Base-by-base conservation (phyloP, 2,888 invertebrate genomes). In the Drosophila subsilvestris region DNA sequence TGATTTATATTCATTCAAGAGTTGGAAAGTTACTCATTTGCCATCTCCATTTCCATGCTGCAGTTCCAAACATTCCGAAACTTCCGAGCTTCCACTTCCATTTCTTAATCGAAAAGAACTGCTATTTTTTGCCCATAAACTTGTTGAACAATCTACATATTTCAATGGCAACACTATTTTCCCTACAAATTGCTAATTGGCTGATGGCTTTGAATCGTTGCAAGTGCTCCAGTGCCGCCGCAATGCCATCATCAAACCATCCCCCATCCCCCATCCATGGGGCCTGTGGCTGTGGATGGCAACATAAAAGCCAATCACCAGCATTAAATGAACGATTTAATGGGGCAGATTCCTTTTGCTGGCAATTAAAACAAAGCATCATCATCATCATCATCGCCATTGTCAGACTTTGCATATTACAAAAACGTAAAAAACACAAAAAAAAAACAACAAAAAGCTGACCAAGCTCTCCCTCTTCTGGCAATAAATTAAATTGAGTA, bases 401-500 rank as follows among this genome's bases (percentile, higher is more conserved):
- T 3, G 45, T 17, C 65, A 66, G 66, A 67, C 66, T 66, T 66
- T 66, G 66, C 68, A 67, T 66, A 66, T 67, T 66, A 69, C 29
- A 29, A 27, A 29, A 25, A 49, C n/a, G 2, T 10, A 48, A 8
- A 48, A 14, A 20, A 47, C 22, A 22, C 22, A 22, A 14, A 14
- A 48, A 22, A 14, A 14, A n/a, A 32, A 7, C 12, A 1, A n/a
- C 1, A 54, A 68, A 68, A 69, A 54, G 70, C 54, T 60, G 51
- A 60, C 70, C 70, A 49, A 70, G 70, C 50, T 58, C 37, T n/a
- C 37, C 6, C 37, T 37, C n/a, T n/a, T 37, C 45, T 43, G 48
- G 76, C 61, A 58, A 66, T 55, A 85, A 80, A 80, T 85, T 76
- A 71, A 80, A 80, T 80, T 86, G 67, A 80, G 60, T 58, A 73